Evolutionary conservation across 2,888 invertebrate genomes (phyloP).

Genomic region (Euzetes globulus): DNA sequence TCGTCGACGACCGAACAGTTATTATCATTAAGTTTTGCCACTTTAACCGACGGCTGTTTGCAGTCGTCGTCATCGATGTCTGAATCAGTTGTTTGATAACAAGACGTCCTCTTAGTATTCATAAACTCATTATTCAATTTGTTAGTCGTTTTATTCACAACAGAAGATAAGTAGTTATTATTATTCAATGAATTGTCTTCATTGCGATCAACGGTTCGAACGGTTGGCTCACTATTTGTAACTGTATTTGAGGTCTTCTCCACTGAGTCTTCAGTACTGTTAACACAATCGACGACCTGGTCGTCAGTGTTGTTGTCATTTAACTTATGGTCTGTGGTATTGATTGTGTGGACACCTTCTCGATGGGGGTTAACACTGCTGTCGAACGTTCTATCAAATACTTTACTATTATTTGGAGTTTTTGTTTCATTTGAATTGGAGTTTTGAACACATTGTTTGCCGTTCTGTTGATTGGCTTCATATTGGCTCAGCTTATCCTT

Average conservation of each 20-base stretch:
- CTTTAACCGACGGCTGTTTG: not conserved
- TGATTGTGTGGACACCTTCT: slow-evolving; percentile 4
- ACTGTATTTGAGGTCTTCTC: not conserved
- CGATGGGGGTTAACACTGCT: not conserved
- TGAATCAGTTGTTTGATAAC: not conserved
- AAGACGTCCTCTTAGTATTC: slow-evolving; percentile 9
- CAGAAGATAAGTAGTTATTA: not conserved
- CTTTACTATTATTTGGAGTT: not conserved
- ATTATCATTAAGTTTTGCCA: slow-evolving; percentile 22
- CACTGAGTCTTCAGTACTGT: not conserved
- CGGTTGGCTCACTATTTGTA: slow-evolving; percentile 4
- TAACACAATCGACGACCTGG: not conserved
- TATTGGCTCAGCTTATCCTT: slow-evolving; percentile 54
- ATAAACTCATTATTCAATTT: not conserved
- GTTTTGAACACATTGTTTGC: slow-evolving; percentile 8
- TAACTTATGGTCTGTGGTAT: not conserved
- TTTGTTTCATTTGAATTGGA: not conserved
- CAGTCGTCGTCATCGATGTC: not conserved
- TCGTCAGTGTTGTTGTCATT: not conserved
- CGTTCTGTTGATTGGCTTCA: not conserved
- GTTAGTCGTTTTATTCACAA: slow-evolving; percentile 25
- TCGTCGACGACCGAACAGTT: not conserved
- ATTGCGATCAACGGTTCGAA: not conserved
- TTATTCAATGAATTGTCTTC: not conserved
- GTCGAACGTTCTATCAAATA: not conserved